Evolutionary conservation across 1,140 invertebrate genomes (phyloP), one percentile per base, ranked within the genome.

Genomic region (Ostrea edulis): DNA sequence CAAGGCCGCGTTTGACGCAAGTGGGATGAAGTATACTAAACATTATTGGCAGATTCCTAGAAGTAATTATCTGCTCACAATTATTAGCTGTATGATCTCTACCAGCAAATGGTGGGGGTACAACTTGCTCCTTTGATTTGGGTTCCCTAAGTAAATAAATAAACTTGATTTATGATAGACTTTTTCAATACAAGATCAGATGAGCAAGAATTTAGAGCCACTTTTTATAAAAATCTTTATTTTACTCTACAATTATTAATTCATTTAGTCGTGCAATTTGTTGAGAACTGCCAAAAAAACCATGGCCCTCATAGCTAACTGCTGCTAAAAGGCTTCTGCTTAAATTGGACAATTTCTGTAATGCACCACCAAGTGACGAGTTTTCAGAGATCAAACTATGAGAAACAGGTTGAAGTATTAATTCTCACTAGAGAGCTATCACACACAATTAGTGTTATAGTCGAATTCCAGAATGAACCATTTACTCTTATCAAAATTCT

Each of bases 1-100:
- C 68, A 77, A 77, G 68, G 68, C 29, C 68, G 35, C 11, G 8
- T 29, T 77, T 77, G 68, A 77, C 68, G 68, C 68, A 77, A 77
- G 68, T 77, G 12, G 12, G 68, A 77, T 77, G 68, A 77, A 77
- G 68, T 77, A 77, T 77, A 77, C 68, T 77, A 77, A 77, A 77
- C 68, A 77, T 35, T 77, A 77, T 77, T 77, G 68, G 68, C 68
- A 77, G 68, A 35, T 77, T 77, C 29, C 25, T 12, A 29, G 68
- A 14, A 29, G 68, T 77, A 77, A 77, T 77, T 35, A 77, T 25
- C 68, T 35, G 12, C 25, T 77, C 29, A 29, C 25, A 77, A 35
- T 77, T 29, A 77, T 77, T 25, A 77, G 68, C 25, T 29, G 22
- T 77, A 9, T 77, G 68, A 77, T 77, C 68, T 35, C 29, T 14